Base-by-base conservation (phyloP, 53 echinoderm and acorn worm species). In the Glandiceps talaboti region DNA sequence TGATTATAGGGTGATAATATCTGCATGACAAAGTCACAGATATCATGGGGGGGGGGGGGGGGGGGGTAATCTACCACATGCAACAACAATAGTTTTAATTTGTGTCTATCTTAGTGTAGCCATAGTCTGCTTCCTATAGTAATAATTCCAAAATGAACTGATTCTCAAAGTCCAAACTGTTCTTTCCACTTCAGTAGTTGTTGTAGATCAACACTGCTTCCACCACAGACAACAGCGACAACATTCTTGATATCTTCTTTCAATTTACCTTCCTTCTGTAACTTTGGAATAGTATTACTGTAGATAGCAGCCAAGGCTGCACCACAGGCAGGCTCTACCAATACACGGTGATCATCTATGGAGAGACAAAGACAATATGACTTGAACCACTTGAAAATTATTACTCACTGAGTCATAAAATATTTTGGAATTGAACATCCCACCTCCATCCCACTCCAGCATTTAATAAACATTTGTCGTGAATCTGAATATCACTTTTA, bases 241-340 rank as follows among this genome's bases (percentile, higher is more conserved):
- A 91, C 89, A n/a, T 86, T 88, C 32, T 85, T 33, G 0, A 96
- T 83, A 32, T 87, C 81, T 26, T 75, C 14, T 73, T 74, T 79
- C 72, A 96, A 76, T 81, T 96, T 91, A 82, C 93, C 91, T 79
- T 91, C 83, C 14, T 87, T 78, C 81, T 93, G 87, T 1, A 99
- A 91, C 32, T 90, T 84, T 1, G 74, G 78, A 25, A 99, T 72
- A 75, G 89, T 83, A 27, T 91, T 84, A 77, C 91, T 87, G 79
- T 99, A 99, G 77, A 99, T 79, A 27, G 85, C 82, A 0, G 99
- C 86, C 30, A 94, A 76, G 25, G 87, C 88, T 32, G 99, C 92
- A 25, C 99, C 99, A 74, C 99, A 99, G 0, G 99, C 93, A 25
- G 88, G 88, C 73, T 99, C 99, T 28, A 99, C 99, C n/a, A 99